phyloP scores from a whole-genome alignment of 2,797 vertebrate species.

The Coranthus polyacanthus region DNA sequence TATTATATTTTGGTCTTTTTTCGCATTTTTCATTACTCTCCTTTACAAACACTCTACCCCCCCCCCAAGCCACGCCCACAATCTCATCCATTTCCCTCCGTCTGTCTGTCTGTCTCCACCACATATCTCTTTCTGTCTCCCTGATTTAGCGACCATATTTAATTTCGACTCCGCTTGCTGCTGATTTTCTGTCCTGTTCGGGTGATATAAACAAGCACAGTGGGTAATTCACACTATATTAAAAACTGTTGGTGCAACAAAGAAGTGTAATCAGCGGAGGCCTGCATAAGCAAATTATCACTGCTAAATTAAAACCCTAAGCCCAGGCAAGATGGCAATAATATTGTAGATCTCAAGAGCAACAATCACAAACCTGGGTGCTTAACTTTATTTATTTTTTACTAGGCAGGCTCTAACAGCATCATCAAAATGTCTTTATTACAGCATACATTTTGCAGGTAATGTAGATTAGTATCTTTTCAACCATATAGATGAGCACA shows the following conservation, averaged over 20 bases:
- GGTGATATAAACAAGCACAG: slow-evolving; percentile 95
- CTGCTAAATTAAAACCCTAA: slow-evolving; percentile 96
- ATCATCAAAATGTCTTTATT: slow-evolving; percentile 68
- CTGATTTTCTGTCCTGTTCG: slow-evolving; percentile 91
- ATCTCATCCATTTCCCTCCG: slow-evolving; percentile 54
- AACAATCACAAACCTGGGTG: slow-evolving; percentile 78
- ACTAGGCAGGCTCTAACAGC: slow-evolving; percentile 56
- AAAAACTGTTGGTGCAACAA: slow-evolving; percentile 95
- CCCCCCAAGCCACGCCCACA: slow-evolving; percentile 41
- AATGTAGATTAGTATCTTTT: slow-evolving; percentile 56
- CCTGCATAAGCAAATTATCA: slow-evolving; percentile 96
- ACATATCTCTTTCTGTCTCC: slow-evolving; percentile 68
- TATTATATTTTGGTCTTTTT: slow-evolving; percentile 77
- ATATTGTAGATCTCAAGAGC: slow-evolving; percentile 77
- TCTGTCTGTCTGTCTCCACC: slow-evolving; percentile 59
- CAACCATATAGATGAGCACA: slow-evolving; percentile 46
- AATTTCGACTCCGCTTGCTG: slow-evolving; percentile 88
- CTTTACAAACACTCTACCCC: slow-evolving; percentile 83
- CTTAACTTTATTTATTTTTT: slow-evolving; percentile 78
- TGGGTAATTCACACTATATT: slow-evolving; percentile 97
- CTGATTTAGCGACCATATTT: slow-evolving; percentile 81
- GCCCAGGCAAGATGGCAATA: slow-evolving; percentile 78
- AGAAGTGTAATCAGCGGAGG: slow-evolving; percentile 93
- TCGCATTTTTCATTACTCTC: slow-evolving; percentile 79
- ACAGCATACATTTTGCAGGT: slow-evolving; percentile 48